Evolutionary conservation across 1,140 invertebrate genomes (phyloP), one percentile per base, ranked within the genome.

Genomic region (Steinernema feltiae): DNA sequence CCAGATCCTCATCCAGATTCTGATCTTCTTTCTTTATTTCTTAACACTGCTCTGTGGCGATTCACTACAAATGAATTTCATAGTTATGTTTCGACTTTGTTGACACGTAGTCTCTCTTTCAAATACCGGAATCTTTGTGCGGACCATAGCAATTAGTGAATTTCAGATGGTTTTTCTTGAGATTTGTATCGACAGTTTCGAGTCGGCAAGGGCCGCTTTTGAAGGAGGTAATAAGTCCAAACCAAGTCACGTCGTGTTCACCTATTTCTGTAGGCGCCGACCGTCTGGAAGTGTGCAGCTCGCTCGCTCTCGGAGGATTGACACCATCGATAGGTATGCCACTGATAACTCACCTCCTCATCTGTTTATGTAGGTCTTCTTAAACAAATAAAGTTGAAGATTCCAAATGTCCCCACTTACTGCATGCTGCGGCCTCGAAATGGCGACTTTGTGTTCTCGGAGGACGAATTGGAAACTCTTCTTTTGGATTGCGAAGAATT

Each of bases 1-100:
- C 77, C 12, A 24, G 76, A 12, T 76, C 70, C 15, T 21, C 77
- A n/a, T 48, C 74, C 17, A 76, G 71, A 27, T 73, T 73, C 41
- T 30, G 18, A 15, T 24, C 17, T 53, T 27, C 3, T 72, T 71
- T 41, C 30, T 1, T 74, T 31, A n/a, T n/a, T 1, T 1, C 17
- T 1, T 32, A 24, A 1, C 32, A 3, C 0, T 41, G 70, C 69
- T 69, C n/a, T 75, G 69, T 75, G 74, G 74, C 69, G 41, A 32
- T 75, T 75, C 70, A 70, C 74, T 71, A n/a, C 30, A 18, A 48
- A 70, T 70, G 12, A 27, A 63, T 27, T 21, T 27, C 35, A n/a
- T n/a, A n/a, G n/a, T n/a, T n/a, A n/a, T n/a, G n/a, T n/a, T n/a
- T n/a, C n/a, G n/a, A n/a, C n/a, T n/a, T n/a, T 69, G 53, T 24